These are phyloP conservation scores for Xyrichtys novacula DNA, from an alignment of 2,797 vertebrate species.

Conservation along the genomic window DNA sequence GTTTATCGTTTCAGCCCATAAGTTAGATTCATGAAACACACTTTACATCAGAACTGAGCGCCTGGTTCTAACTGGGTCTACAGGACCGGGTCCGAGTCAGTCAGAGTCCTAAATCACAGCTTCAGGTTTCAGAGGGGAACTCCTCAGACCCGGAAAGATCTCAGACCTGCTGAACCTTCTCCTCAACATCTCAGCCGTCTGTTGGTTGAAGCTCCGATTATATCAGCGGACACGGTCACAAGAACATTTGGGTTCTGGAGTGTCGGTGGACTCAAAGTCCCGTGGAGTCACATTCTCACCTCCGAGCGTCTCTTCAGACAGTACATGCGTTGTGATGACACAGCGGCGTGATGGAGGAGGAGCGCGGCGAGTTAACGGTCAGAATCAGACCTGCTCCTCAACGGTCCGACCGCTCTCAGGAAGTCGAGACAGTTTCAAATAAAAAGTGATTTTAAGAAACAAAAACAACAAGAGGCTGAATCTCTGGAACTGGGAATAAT, in stretches of 20 bases:
- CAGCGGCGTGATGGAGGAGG: constrained; percentile 1
- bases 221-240: too few species aligned
- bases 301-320: background rate
- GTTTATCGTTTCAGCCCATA: constrained; percentile 71
- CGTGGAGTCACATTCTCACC: constrained; percentile 19
- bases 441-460: too few species aligned
- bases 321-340: background rate
- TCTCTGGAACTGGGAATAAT: too few species aligned
- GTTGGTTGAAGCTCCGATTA: too few species aligned
- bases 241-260: constrained; percentile 23
- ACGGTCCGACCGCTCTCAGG: constrained; percentile 47
- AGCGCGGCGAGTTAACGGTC: constrained; percentile 59
- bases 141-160: constrained; percentile 30
- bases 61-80: constrained; percentile 60
- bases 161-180: constrained; percentile 21
- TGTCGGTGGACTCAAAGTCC: constrained; percentile 13
- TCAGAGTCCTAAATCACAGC: constrained; percentile 75
- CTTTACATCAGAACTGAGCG: constrained; percentile 69
- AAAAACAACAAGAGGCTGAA: too few species aligned
- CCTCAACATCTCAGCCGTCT: background rate
- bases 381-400: constrained; percentile 35
- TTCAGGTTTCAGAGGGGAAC: constrained; percentile 73
- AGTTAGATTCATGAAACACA: constrained; percentile 71
- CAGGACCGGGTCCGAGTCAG: constrained; percentile 52
- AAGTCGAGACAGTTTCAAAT: too few species aligned